Evolutionary conservation across 2,888 invertebrate species (phyloP).

Genomic region (Callinectes sapidus): DNA sequence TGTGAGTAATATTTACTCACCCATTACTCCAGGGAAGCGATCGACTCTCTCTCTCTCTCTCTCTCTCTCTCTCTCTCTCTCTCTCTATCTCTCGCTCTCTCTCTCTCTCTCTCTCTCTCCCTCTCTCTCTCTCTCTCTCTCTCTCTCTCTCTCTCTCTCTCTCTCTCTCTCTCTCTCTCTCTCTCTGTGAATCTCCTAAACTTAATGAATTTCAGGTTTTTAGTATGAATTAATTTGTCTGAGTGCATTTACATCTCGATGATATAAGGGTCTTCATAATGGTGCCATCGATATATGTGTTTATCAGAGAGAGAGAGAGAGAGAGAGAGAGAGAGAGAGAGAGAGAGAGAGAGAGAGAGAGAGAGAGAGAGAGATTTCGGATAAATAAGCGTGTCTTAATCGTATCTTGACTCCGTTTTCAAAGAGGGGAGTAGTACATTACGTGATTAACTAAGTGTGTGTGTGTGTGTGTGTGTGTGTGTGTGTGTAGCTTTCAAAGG

Average conservation of each 20-base stretch:
- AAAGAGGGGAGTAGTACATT: neutral
- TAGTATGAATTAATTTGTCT: constrained; percentile 14
- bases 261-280: neutral
- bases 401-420: neutral
- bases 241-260: neutral
- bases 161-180: neutral
- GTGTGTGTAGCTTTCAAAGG: neutral
- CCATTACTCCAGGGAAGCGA: neutral
- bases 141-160: neutral
- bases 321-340: constrained; percentile 22
- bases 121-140: neutral
- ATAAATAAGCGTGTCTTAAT: neutral
- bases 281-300: neutral
- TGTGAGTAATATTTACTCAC: neutral
- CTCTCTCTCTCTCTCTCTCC: neutral
- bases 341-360: constrained; percentile 24
- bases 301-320: neutral
- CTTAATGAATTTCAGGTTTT: constrained; percentile 11
- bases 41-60: neutral
- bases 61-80: neutral
- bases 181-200: neutral
- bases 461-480: constrained; percentile 6
- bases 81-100: neutral
- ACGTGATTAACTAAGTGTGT: neutral
- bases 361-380: neutral